Evolutionary conservation across 2,888 invertebrate genomes (phyloP).

Genomic region (Sussaba pulchella): DNA sequence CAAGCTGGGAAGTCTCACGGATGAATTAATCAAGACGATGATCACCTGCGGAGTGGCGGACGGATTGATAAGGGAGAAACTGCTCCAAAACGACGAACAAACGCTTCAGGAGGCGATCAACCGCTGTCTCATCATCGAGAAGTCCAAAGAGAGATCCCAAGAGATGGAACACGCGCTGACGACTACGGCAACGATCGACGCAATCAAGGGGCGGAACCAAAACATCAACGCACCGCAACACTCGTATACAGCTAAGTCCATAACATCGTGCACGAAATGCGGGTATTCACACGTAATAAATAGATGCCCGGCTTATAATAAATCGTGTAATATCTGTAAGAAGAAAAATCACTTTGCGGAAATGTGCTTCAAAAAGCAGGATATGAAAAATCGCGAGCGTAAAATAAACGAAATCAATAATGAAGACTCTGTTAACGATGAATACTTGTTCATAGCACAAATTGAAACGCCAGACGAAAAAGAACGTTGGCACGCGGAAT

Average conservation of each 20-base stretch:
- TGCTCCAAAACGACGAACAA: slow-evolving; percentile 67
- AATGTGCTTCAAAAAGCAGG: slow-evolving; percentile 49
- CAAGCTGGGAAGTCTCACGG: slow-evolving; percentile 64
- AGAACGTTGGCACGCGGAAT: slow-evolving; percentile 22
- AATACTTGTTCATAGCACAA: slow-evolving; percentile 26
- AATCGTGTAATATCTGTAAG: slow-evolving; percentile 65
- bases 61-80: slow-evolving; percentile 60
- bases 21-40: slow-evolving; percentile 67
- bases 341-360: slow-evolving; percentile 64
- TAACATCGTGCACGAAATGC: slow-evolving; percentile 60
- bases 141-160: slow-evolving; percentile 40
- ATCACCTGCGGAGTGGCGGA: slow-evolving; percentile 69
- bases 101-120: slow-evolving; percentile 66
- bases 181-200: slow-evolving; percentile 4
- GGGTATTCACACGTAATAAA: slow-evolving; percentile 51
- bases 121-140: slow-evolving; percentile 56
- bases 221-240: slow-evolving; percentile 8
- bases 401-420: slow-evolving; percentile 1
- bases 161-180: slow-evolving; percentile 46
- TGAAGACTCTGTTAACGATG: slow-evolving; percentile 17
- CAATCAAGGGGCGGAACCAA: slow-evolving; percentile 23
- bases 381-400: slow-evolving; percentile 14
- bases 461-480: slow-evolving; percentile 1
- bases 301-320: slow-evolving; percentile 66
- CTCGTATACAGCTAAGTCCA: slow-evolving; percentile 23